phyloP scores from a whole-genome alignment of 2,113 vertebrate species.

The Garra rufa region DNA sequence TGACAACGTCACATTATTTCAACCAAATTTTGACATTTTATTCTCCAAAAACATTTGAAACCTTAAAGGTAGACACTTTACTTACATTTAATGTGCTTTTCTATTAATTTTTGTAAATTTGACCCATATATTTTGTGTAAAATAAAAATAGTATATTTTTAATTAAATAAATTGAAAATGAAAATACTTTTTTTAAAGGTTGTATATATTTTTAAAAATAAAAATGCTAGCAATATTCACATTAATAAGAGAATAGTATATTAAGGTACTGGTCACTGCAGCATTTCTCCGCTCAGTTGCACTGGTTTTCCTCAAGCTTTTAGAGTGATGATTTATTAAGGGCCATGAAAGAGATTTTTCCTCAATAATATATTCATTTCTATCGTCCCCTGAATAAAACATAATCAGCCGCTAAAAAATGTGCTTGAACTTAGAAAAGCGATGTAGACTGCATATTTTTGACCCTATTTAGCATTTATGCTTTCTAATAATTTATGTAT shows the following conservation, averaged over 20 bases:
- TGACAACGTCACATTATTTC: too few species aligned
- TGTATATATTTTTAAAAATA: background rate
- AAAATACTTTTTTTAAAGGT: too few species aligned
- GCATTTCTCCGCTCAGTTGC: slow-evolving; percentile 21
- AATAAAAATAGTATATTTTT: background rate
- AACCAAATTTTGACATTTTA: too few species aligned
- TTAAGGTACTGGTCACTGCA: background rate
- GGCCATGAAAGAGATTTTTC: slow-evolving; percentile 58
- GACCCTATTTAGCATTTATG: background rate
- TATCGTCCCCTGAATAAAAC: slow-evolving; percentile 61
- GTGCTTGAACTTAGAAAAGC: slow-evolving; percentile 39
- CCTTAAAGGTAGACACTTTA: too few species aligned
- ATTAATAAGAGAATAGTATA: background rate
- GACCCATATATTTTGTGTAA: too few species aligned
- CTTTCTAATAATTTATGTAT: background rate
- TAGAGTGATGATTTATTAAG: slow-evolving; percentile 65
- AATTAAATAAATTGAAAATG: background rate
- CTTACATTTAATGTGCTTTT: too few species aligned
- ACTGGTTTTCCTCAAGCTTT: slow-evolving; percentile 44
- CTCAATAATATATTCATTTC: slow-evolving; percentile 65
- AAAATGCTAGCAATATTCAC: background rate
- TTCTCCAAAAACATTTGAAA: too few species aligned
- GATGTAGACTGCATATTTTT: slow-evolving; percentile 12
- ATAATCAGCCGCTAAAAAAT: slow-evolving; percentile 40
- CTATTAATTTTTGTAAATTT: too few species aligned